These are phyloP conservation scores for Rhopalosiphum nymphaeae DNA, from an alignment of 2,888 invertebrate genomes.

Conservation along the genomic window DNA sequence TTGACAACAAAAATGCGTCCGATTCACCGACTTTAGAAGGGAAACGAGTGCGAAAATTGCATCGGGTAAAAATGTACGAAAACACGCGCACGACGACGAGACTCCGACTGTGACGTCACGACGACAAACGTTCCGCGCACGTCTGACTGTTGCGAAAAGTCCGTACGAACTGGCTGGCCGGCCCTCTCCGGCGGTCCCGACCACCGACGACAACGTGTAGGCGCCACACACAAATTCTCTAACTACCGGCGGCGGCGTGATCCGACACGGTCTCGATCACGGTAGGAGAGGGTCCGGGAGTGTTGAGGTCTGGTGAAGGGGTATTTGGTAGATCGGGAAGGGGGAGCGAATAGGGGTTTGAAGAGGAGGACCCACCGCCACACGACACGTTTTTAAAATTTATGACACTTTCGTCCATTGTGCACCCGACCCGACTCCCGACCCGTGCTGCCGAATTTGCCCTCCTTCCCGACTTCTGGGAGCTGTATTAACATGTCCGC, in stretches of 20 bases:
- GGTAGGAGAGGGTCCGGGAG: neutral
- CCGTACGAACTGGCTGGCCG: conserved; percentile 43
- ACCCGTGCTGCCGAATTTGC: neutral
- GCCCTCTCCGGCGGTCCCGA: neutral
- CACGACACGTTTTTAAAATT: conserved; percentile 50
- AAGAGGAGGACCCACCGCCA: neutral
- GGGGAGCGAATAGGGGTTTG: neutral
- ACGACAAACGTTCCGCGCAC: neutral
- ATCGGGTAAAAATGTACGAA: neutral
- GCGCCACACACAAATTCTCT: conserved; percentile 55
- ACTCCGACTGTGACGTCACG: neutral
- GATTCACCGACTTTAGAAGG: neutral
- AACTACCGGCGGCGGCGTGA: conserved; percentile 27
- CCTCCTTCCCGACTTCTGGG: neutral
- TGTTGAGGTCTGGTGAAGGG: neutral
- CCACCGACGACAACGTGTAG: conserved; percentile 47
- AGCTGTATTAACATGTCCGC: conserved; percentile 10
- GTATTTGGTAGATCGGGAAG: neutral
- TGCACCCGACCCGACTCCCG: neutral
- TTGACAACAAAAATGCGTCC: neutral
- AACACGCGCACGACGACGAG: neutral
- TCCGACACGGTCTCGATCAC: neutral
- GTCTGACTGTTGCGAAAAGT: conserved; percentile 43
- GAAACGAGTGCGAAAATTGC: neutral
- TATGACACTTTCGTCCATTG: conserved; percentile 50